Evolutionary conservation across 2,113 vertebrate species (phyloP).

Genomic region (Daboia siamensis): DNA sequence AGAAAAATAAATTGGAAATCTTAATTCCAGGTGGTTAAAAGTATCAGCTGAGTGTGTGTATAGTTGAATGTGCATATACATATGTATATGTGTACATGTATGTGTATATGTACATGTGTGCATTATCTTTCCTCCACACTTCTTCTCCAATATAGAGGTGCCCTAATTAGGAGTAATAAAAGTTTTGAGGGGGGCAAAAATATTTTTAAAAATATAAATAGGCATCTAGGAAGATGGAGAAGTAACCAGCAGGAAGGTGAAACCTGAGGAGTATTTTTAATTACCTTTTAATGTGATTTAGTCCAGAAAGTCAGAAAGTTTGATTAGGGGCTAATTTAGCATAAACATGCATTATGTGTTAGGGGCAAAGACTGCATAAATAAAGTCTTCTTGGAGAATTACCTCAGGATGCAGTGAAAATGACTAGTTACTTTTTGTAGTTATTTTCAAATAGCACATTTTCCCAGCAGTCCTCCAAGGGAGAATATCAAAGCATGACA

Average conservation of each 20-base stretch:
- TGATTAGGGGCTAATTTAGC: conserved; percentile 44
- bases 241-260: conserved; percentile 24
- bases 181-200: background rate
- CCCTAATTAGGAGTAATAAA: conserved; percentile 3
- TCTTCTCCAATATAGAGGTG: background rate
- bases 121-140: background rate
- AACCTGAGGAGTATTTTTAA: conserved; percentile 22
- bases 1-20: background rate
- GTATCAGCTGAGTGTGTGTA: background rate
- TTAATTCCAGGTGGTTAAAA: background rate
- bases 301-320: conserved; percentile 32
- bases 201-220: conserved; percentile 18
- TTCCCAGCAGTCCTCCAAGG: conserved; percentile 40
- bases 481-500: conserved; percentile 36
- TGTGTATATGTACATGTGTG: background rate
- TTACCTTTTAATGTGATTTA: conserved; percentile 49
- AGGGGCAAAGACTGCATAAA: conserved; percentile 19
- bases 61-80: background rate
- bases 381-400: conserved; percentile 31
- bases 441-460: conserved; percentile 32
- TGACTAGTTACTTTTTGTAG: conserved; percentile 24
- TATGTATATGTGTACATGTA: background rate
- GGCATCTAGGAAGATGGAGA: background rate
- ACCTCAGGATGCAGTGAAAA: conserved; percentile 19
- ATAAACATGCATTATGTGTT: conserved; percentile 16